Evolutionary conservation across 2,113 vertebrate species (phyloP).

Genomic region (Dunckerocampus dactyliophorus): DNA sequence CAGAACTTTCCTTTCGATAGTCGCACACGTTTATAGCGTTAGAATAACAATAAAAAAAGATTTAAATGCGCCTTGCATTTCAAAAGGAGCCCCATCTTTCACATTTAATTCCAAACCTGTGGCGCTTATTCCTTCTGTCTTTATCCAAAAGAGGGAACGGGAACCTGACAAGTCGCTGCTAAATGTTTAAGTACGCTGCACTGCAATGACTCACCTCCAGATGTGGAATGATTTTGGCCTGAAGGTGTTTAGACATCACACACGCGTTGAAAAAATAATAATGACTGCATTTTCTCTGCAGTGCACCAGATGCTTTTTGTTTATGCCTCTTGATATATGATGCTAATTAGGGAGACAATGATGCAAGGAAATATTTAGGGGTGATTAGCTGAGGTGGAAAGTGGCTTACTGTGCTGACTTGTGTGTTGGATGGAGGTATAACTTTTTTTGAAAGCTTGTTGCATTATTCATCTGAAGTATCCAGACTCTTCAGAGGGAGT

Average conservation of each 20-base stretch:
- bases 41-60: not conserved
- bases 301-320: slow-evolving; percentile 32
- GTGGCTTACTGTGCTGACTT: slow-evolving; percentile 5
- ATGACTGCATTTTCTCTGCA: slow-evolving; percentile 12
- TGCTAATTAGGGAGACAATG: slow-evolving; percentile 33
- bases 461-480: not conserved
- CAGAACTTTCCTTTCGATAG: slow-evolving; percentile 27
- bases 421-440: slow-evolving; percentile 15
- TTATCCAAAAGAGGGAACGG: not conserved
- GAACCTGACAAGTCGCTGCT: not conserved
- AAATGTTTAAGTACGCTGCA: slow-evolving; percentile 11
- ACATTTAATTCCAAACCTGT: not conserved
- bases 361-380: slow-evolving; percentile 15
- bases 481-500: too few relatives aligned
- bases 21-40: slow-evolving; percentile 11
- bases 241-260: slow-evolving; percentile 22
- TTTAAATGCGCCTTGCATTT: not conserved
- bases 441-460: not conserved
- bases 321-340: slow-evolving; percentile 22
- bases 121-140: not conserved
- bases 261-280: not conserved
- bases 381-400: not conserved
- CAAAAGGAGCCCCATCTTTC: not conserved
- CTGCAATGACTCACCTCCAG: slow-evolving; percentile 9
- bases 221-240: slow-evolving; percentile 32